Base-by-base conservation (phyloP, 1,140 invertebrate species). In the Pseudomyrmex cubaensis region DNA sequence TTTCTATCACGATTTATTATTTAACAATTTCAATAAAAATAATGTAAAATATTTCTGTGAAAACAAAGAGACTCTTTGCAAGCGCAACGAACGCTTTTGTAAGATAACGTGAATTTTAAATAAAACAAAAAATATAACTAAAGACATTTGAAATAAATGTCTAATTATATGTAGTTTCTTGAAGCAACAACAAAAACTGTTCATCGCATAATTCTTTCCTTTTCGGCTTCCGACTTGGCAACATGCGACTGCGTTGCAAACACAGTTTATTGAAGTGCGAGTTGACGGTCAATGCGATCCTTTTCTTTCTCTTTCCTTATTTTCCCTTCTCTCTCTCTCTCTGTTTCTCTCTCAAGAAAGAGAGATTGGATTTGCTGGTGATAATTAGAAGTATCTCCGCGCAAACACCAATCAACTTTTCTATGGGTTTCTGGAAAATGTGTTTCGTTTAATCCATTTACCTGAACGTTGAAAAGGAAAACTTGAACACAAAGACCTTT, bases 301-400 rank as follows among this genome's bases (percentile, higher is more conserved):
- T n/a, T 10, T 44, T 25, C 22, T 22, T 78, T 57, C 4, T 35
- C 5, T 35, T 35, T 35, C 35, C 5, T 35, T 35, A 35, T 35
- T 35, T 5, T 35, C 35, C 35, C 35, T 35, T 35, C 35, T 1
- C 35, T 35, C 35, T 7, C 35, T 35, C 5, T 35, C 35, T 35
- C 35, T 35, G 0, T 35, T 1, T 35, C 35, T 35, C 35, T 35
- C 35, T 35, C 35, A 35, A 35, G 35, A 17, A 3, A 9, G 61
- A 25, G 13, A 78, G 62, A 69, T 78, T 70, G 54, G 76, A 70
- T 70, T 70, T 78, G 69, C 64, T 46, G 44, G 44, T 48, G 76
- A 78, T 78, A 70, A 70, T 78, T 70, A 22, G 48, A 46, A 56
- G 35, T 56, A 46, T 46, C 66, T 57, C 48, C 44, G 54, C 20